phyloP scores from a whole-genome alignment of 2,888 invertebrate species.

The Terebella lapidaria region DNA sequence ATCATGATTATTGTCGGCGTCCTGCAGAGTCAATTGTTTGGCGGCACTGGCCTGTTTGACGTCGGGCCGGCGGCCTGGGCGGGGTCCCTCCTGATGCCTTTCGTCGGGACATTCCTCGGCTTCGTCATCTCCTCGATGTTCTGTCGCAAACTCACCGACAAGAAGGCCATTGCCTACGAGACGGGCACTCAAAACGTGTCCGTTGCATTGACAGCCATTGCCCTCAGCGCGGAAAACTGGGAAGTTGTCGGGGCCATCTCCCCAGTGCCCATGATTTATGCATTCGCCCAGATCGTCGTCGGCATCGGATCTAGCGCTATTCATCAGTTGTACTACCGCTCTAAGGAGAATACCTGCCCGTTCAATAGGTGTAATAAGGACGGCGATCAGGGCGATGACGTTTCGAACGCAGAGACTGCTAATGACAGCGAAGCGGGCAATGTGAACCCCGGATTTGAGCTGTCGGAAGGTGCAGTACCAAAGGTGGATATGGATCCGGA shows the following conservation, averaged over 20 bases:
- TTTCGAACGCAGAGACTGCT: too few relatives aligned
- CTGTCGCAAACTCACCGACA: constrained; percentile 24
- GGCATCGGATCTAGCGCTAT: neutral
- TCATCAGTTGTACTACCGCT: neutral
- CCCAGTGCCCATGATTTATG: neutral
- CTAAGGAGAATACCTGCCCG: neutral
- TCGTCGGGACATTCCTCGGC: constrained; percentile 33
- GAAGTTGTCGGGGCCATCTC: neutral
- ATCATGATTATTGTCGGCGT: constrained; percentile 34
- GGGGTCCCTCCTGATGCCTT: constrained; percentile 31
- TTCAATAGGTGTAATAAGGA: too few relatives aligned
- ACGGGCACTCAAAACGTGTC: constrained; percentile 43
- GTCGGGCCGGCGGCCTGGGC: constrained; percentile 28
- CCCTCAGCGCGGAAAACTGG: constrained; percentile 29
- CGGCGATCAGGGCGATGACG: too few relatives aligned
- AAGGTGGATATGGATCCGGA: too few relatives aligned
- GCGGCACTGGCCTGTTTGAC: constrained; percentile 33
- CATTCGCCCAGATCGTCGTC: neutral
- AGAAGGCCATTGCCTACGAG: constrained; percentile 39
- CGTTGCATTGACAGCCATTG: constrained; percentile 36
- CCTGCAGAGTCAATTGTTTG: constrained; percentile 36
- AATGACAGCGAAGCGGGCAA: too few relatives aligned
- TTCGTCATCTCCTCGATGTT: constrained; percentile 28
- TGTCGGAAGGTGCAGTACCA: too few relatives aligned
- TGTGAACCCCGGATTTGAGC: too few relatives aligned